A percentile compares a stretch with the other conserved stretches of the same genome.
These are phyloP conservation scores for Rotaria sp. DNA, from an alignment of 2,888 invertebrate genomes.

Conservation along the genomic window DNA sequence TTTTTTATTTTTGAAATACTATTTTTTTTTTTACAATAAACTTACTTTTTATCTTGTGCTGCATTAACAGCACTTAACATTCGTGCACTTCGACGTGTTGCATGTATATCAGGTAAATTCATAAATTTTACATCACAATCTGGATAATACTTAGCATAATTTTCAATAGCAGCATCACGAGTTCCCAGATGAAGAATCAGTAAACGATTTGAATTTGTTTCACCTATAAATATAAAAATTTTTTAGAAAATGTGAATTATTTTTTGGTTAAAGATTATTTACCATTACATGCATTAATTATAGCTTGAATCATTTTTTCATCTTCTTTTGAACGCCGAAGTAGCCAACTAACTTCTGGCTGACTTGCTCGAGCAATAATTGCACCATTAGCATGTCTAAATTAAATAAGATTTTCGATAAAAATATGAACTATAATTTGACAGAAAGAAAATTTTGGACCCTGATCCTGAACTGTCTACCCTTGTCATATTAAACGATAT, in stretches of 20 bases:
- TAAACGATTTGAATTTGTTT: constrained; percentile 23
- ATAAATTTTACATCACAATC: constrained; percentile 91
- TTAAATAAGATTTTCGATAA: no score
- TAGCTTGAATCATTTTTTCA: constrained; percentile 70
- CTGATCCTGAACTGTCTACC: no score
- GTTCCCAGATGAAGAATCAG: constrained; percentile 83
- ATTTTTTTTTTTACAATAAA: not conserved
- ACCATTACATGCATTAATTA: not conserved
- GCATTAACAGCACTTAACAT: constrained; percentile 62
- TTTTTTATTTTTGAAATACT: constrained; percentile 43
- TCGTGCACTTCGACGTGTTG: constrained; percentile 82
- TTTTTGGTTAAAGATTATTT: not conserved
- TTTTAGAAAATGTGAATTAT: not conserved
- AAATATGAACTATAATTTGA: no score
- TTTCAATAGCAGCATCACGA: constrained; percentile 89
- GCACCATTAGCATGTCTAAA: constrained; percentile 77
- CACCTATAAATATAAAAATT: not conserved
- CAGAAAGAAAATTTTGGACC: no score
- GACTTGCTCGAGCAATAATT: constrained; percentile 83
- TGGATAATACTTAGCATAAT: constrained; percentile 88
- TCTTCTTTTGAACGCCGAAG: constrained; percentile 84
- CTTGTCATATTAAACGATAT: no score
- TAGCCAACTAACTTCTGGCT: constrained; percentile 88
- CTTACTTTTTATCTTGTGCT: constrained; percentile 27
- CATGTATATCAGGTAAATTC: constrained; percentile 93